Evolutionary conservation across 1,140 invertebrate species (phyloP).

Genomic region (fruit fly (Drosophila melanogaster)): DNA sequence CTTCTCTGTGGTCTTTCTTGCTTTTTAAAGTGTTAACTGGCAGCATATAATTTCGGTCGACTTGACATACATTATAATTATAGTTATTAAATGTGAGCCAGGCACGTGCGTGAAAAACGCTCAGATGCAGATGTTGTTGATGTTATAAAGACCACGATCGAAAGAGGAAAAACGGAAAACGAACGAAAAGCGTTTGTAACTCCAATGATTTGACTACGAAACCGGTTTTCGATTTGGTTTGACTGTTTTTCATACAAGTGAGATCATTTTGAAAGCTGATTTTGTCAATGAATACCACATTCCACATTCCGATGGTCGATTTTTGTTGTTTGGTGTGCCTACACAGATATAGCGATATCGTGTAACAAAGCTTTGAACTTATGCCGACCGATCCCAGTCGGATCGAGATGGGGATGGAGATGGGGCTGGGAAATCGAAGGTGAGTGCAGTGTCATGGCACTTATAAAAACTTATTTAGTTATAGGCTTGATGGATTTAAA

Average conservation of each 20-base stretch:
- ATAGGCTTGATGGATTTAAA: too few relatives aligned
- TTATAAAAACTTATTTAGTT: too few relatives aligned
- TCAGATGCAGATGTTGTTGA: slow-evolving; percentile 24
- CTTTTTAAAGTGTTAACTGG: slow-evolving; percentile 69
- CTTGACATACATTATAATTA: slow-evolving; percentile 74
- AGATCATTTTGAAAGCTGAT: slow-evolving; percentile 85
- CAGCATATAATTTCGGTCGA: slow-evolving; percentile 60
- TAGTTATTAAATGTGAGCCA: slow-evolving; percentile 72
- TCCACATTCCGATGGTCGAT: slow-evolving; percentile 73
- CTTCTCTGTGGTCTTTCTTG: slow-evolving; percentile 19
- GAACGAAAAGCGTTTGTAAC: slow-evolving; percentile 51
- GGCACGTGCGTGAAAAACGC: slow-evolving; percentile 62
- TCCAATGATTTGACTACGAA: slow-evolving; percentile 83
- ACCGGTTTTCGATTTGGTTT: slow-evolving; percentile 85
- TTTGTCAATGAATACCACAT: slow-evolving; percentile 85
- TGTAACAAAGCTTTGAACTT: slow-evolving; percentile 79
- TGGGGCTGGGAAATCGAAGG: slow-evolving; percentile 18
- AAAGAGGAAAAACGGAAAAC: slow-evolving; percentile 49
- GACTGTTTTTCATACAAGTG: slow-evolving; percentile 84
- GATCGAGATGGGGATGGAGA: not conserved
- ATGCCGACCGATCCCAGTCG: slow-evolving; percentile 55
- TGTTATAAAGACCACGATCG: slow-evolving; percentile 8
- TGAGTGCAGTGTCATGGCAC: slow-evolving; percentile 19
- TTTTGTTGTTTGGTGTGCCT: slow-evolving; percentile 53
- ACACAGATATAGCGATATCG: slow-evolving; percentile 49